phyloP scores from a whole-genome alignment of 2,797 vertebrate species.

The Sarcoramphus papa region DNA sequence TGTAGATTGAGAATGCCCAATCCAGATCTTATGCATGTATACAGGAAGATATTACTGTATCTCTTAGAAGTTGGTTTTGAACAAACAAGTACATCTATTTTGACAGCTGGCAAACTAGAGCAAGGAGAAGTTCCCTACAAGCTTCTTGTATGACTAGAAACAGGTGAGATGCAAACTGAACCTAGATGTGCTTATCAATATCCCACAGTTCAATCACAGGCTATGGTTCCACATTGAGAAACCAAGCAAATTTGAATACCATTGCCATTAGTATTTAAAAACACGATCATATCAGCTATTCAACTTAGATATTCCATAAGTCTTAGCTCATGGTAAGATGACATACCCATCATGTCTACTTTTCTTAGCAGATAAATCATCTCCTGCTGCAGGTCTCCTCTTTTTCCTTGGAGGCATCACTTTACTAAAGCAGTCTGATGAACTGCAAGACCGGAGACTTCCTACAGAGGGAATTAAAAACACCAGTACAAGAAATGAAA shows the following conservation, averaged over 20 bases:
- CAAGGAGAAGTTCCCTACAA: background rate
- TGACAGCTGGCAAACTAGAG: background rate
- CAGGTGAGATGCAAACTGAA: background rate
- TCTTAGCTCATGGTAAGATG: slow-evolving; percentile 42
- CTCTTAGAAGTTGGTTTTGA: background rate
- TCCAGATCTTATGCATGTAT: background rate
- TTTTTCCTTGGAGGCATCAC: slow-evolving; percentile 99
- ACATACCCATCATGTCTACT: slow-evolving; percentile 96
- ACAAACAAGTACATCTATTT: background rate
- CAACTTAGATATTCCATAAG: background rate
- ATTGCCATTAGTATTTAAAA: slow-evolving; percentile 32
- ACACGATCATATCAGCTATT: slow-evolving; percentile 21
- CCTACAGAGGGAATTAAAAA: slow-evolving; percentile 75
- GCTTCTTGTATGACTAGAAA: background rate
- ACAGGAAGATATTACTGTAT: background rate
- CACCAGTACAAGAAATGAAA: slow-evolving; percentile 49
- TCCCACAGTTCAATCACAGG: background rate
- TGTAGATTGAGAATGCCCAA: background rate
- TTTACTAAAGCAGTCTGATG: slow-evolving; percentile 92
- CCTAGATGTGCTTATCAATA: background rate
- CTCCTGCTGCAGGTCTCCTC: slow-evolving; percentile 96
- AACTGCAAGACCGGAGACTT: slow-evolving; percentile 81
- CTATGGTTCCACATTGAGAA: slow-evolving; percentile 7
- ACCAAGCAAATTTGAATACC: slow-evolving; percentile 15
- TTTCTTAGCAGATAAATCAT: slow-evolving; percentile 97